Percentiles rank a stretch among this genome's conserved stretches.
These are phyloP conservation scores for Hippocampus kuda DNA, from an alignment of 2,797 vertebrate species.

Conservation along the genomic window DNA sequence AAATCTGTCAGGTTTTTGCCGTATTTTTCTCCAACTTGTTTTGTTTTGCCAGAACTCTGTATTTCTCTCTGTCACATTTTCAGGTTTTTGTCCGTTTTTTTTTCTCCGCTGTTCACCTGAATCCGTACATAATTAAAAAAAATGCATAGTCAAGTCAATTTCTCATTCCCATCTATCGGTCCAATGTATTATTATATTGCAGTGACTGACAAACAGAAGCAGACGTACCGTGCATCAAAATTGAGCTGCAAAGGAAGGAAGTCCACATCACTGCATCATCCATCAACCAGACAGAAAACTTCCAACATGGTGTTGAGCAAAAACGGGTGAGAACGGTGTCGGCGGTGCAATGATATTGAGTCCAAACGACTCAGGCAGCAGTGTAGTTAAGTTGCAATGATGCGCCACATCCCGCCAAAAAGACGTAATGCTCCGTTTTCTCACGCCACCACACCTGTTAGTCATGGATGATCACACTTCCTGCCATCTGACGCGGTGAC, in stretches of 20 bases:
- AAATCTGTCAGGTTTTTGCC: no score
- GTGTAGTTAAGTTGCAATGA: background rate
- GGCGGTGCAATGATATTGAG: background rate
- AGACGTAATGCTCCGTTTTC: conserved; percentile 19
- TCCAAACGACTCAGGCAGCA: conserved; percentile 8
- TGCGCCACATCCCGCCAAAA: conserved; percentile 12
- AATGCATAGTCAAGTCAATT: no score
- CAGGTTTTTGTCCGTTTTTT: no score
- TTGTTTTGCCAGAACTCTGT: no score
- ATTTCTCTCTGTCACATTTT: no score
- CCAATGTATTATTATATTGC: background rate
- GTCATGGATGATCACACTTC: conserved; percentile 55
- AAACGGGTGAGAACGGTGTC: conserved; percentile 16
- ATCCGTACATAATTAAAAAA: no score
- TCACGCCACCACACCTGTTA: conserved; percentile 49
- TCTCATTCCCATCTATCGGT: no score
- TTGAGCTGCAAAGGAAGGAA: conserved; percentile 48
- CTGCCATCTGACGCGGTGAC: conserved; percentile 54
- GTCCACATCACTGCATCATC: conserved; percentile 35
- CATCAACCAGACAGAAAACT: conserved; percentile 35
- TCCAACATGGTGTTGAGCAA: conserved; percentile 20
- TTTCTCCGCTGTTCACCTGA: no score
- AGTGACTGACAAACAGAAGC: background rate
- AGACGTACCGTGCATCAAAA: conserved; percentile 2
- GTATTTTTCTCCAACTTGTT: no score